Evolutionary conservation across 2,888 invertebrate genomes (phyloP).

Genomic region (Lochmaea capreae): DNA sequence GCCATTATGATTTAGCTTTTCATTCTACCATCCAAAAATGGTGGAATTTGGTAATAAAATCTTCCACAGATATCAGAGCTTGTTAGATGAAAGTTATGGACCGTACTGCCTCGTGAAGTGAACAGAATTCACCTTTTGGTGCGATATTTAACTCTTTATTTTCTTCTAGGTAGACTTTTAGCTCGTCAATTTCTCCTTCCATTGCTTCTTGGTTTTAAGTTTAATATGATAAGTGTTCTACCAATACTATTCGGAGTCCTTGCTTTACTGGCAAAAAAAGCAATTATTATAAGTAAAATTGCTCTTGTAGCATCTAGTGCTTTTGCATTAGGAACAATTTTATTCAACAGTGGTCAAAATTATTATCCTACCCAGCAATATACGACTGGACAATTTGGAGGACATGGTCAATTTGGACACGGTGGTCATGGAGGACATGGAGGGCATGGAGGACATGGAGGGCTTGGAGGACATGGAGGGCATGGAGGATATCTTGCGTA

Average conservation of each 20-base stretch:
- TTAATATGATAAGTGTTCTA: slow-evolving; percentile 79
- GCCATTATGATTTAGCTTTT: no score
- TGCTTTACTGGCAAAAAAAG: slow-evolving; percentile 81
- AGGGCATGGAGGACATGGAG: slow-evolving; percentile 21
- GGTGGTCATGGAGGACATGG: slow-evolving; percentile 18
- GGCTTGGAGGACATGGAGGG: slow-evolving; percentile 21
- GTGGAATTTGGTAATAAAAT: no score
- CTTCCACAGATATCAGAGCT: no score
- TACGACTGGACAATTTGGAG: slow-evolving; percentile 35
- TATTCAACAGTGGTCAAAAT: slow-evolving; percentile 53
- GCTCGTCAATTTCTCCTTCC: slow-evolving; percentile 81
- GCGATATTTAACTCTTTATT: background rate
- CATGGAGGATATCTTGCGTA: slow-evolving; percentile 28
- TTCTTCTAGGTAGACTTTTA: slow-evolving; percentile 76
- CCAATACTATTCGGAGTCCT: slow-evolving; percentile 79
- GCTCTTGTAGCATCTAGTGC: slow-evolving; percentile 78
- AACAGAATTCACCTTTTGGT: no score
- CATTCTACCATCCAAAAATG: no score
- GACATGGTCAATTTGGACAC: slow-evolving; percentile 36
- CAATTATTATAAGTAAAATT: slow-evolving; percentile 79
- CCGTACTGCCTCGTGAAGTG: no score
- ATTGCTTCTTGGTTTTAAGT: slow-evolving; percentile 82
- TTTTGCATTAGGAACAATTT: slow-evolving; percentile 69
- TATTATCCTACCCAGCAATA: slow-evolving; percentile 23
- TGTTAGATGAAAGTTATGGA: no score